Evolutionary conservation across 1,140 invertebrate species (phyloP), one percentile per base, ranked within the genome.

Genomic region (Bombus terrestris): DNA sequence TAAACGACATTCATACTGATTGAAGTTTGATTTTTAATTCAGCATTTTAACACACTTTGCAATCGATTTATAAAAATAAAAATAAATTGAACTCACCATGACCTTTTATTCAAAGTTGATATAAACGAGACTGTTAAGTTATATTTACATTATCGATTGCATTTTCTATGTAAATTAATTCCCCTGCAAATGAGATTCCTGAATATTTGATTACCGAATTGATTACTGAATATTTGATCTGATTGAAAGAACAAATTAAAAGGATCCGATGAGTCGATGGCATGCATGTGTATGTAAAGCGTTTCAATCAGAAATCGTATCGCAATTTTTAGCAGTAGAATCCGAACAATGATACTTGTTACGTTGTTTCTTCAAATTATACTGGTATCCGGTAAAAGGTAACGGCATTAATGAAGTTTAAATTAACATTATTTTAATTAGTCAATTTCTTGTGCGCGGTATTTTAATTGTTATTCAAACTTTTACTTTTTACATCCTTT

Each of bases 201-300:
- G 2, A 85, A 85, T 85, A 80, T 85, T 85, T 57, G 0, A 85
- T 62, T 37, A 35, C 12, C 32, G 32, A 32, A 32, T 32, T 32
- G 32, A 32, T 32, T 32, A 32, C 32, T 32, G 32, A 32, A 32
- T 32, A 32, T 32, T 13, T 22, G 2, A n/a, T 15, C 28, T 13
- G n/a, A 81, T 62, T 2, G 37, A 37, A 43, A 10, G 8, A 81
- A 18, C 6, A 8, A 81, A 72, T 72, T 43, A 66, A 41, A 71
- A 47, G 53, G 62, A 43, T 2, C 35, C 9, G 15, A 18, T 9
- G 15, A 66, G 6, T 35, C 2, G 3, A 47, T 79, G 41, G 5
- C 18, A 53, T 22, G 18, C 18, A 53, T 22, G 47, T 53, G 5
- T 4, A 22, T 62, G 10, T 43, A 22, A 37, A 37, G 22, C 18